Percentiles rank a stretch among this genome's conserved stretches.
These are phyloP conservation scores for Hypomecis atomaria DNA, from an alignment of 2,888 invertebrate genomes.

Conservation along the genomic window DNA sequence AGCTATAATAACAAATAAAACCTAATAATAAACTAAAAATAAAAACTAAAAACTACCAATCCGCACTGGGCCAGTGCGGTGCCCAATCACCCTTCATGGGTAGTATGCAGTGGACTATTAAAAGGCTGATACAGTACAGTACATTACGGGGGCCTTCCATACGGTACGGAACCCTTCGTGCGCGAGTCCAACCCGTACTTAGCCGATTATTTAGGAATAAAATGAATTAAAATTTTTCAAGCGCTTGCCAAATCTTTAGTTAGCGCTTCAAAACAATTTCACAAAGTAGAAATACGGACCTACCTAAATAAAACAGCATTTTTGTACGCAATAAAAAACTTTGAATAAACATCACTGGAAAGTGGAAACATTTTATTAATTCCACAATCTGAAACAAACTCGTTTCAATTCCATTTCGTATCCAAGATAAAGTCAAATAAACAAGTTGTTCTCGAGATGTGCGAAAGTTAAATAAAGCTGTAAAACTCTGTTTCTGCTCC, in stretches of 20 bases:
- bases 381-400: constrained; percentile 21
- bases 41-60: too few relatives aligned
- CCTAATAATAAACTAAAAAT: too few relatives aligned
- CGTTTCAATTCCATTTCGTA: constrained; percentile 25
- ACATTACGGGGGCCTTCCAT: too few relatives aligned
- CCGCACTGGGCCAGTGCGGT: too few relatives aligned
- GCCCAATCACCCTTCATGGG: too few relatives aligned
- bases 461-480: constrained; percentile 37
- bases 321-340: constrained; percentile 9
- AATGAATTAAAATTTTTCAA: neutral
- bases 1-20: too few relatives aligned
- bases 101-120: too few relatives aligned
- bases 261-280: neutral
- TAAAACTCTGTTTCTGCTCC: constrained; percentile 27
- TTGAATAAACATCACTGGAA: constrained; percentile 7
- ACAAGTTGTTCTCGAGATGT: constrained; percentile 26
- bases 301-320: neutral
- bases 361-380: constrained; percentile 10
- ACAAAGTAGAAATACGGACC: neutral
- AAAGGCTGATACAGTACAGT: too few relatives aligned
- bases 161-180: too few relatives aligned
- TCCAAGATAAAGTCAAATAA: constrained; percentile 32
- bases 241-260: neutral
- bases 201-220: neutral
- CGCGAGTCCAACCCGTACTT: neutral